Percentiles rank a stretch among this genome's conserved stretches.
Conservation (phyloP, 1,140 invertebrate genomes). For the Halictus rubicundus region DNA sequence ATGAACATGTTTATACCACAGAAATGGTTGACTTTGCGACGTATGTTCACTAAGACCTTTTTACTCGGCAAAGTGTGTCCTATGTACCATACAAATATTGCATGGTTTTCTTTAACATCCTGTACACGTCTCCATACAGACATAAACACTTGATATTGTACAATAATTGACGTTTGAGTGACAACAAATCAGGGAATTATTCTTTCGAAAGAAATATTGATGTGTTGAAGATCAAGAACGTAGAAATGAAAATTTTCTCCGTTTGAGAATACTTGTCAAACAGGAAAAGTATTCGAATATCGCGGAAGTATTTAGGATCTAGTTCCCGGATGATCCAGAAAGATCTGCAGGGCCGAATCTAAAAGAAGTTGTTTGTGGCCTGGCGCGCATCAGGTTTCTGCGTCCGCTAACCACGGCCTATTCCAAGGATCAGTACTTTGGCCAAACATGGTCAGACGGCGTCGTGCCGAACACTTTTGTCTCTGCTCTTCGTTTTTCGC, state of each 20-base stretch:
- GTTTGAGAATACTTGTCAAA: not conserved
- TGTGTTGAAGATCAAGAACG: not conserved
- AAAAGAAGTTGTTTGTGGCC: conserved; percentile 4
- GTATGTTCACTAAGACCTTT: no score
- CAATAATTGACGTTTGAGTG: no score
- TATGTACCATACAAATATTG: no score
- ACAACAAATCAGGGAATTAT: no score
- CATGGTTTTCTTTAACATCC: no score
- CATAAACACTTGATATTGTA: no score
- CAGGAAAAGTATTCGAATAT: not conserved
- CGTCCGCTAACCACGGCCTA: conserved; percentile 27
- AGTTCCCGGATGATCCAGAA: not conserved
- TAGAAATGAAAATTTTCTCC: not conserved
- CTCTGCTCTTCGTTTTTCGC: conserved; percentile 48
- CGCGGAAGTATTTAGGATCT: not conserved
- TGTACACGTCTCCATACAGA: no score
- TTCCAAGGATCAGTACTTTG: conserved; percentile 51
- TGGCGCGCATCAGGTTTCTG: conserved; percentile 21
- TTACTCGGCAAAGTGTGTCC: no score
- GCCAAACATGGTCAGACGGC: conserved; percentile 54
- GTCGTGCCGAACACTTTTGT: conserved; percentile 42
- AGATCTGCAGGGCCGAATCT: not conserved
- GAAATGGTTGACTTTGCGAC: no score
- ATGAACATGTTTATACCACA: no score
- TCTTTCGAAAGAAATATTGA: no score